These are phyloP conservation scores for Zygogramma bicolorata DNA, from an alignment of 2,888 invertebrate genomes.

Conservation along the genomic window DNA sequence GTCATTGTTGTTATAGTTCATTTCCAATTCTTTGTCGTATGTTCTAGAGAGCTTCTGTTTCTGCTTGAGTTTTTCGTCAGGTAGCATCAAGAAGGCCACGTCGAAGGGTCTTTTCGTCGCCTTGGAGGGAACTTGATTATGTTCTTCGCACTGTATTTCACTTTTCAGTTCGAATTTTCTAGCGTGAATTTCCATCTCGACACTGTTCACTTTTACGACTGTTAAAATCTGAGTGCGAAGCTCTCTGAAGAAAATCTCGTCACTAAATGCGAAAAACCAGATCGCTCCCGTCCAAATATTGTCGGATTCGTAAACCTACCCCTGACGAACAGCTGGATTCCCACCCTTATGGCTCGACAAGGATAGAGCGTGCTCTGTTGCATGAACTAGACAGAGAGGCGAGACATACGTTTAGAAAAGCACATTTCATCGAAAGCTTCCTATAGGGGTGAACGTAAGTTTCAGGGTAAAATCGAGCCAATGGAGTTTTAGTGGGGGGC, in stretches of 20 bases:
- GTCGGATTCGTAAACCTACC: constrained; percentile 64
- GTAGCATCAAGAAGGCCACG: constrained; percentile 90
- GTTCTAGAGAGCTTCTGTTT: constrained; percentile 70
- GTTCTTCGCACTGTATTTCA: constrained; percentile 64
- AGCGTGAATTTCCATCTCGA: constrained; percentile 72
- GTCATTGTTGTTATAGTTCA: constrained; percentile 53
- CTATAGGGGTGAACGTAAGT: constrained; percentile 67
- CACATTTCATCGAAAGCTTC: constrained; percentile 63
- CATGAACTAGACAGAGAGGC: constrained; percentile 44
- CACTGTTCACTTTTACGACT: constrained; percentile 8
- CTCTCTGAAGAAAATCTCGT: constrained; percentile 57
- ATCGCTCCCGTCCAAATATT: constrained; percentile 66
- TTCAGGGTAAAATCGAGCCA: constrained; percentile 66
- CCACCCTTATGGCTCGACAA: constrained; percentile 55
- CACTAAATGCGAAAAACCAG: constrained; percentile 66
- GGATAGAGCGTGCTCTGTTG: constrained; percentile 41
- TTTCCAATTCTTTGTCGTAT: constrained; percentile 36
- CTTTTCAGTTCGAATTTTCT: constrained; percentile 66
- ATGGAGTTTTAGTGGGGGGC: constrained; percentile 64
- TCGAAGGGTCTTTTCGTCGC: constrained; percentile 85
- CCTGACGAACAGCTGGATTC: constrained; percentile 59
- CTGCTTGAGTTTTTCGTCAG: constrained; percentile 83
- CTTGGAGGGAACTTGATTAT: constrained; percentile 62
- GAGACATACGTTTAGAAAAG: constrained; percentile 56
- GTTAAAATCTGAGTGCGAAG: constrained; percentile 50